Conservation (phyloP, 2,797 vertebrate species). For the Podarcis lilfordi region DNA sequence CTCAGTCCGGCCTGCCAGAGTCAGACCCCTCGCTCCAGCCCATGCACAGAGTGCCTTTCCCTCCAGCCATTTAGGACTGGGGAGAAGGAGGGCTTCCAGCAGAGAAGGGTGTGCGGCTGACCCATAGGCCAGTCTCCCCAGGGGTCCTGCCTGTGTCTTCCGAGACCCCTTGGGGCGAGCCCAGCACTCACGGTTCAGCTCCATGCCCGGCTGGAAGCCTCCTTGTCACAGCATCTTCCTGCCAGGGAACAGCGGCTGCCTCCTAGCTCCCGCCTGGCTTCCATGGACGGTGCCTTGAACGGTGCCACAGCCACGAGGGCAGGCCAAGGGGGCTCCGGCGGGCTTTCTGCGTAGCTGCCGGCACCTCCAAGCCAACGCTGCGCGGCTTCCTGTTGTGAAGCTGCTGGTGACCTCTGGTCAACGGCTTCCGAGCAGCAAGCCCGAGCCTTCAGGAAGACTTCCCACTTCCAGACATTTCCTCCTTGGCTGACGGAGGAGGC, state of each 20-base stretch:
- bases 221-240: conserved; percentile 71
- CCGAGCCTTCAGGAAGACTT: conserved; percentile 58
- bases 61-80: background rate
- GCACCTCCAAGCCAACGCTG: conserved; percentile 7
- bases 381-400: conserved; percentile 72
- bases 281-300: conserved; percentile 73
- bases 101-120: background rate
- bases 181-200: conserved; percentile 77
- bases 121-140: background rate
- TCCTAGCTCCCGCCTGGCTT: conserved; percentile 68
- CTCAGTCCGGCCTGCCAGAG: too few species aligned
- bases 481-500: conserved; percentile 25
- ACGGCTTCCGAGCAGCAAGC: conserved; percentile 15
- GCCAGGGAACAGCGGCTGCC: conserved; percentile 65
- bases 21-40: background rate
- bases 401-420: conserved; percentile 64
- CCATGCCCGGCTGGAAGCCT: conserved; percentile 73
- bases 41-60: background rate
- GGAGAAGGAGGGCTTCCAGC: too few species aligned
- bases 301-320: conserved; percentile 31
- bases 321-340: background rate
- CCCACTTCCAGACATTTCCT: conserved; percentile 64
- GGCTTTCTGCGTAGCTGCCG: conserved; percentile 2
- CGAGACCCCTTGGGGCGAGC: background rate
- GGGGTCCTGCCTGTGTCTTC: background rate